Base-by-base conservation (phyloP, 2,888 invertebrate genomes). In the Papilio demoleus region DNA sequence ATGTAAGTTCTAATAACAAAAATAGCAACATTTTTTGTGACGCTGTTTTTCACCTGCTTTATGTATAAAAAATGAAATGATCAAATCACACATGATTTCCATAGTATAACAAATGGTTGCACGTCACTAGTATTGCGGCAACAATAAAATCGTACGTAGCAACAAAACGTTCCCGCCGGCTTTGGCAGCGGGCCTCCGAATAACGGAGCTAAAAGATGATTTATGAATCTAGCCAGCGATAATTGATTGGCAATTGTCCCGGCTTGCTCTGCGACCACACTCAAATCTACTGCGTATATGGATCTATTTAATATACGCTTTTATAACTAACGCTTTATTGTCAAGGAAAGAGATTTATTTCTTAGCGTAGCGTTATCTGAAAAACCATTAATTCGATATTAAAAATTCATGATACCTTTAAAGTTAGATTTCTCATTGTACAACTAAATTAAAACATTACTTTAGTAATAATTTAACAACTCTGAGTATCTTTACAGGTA, bases 171-270 rank as follows among this genome's bases (percentile, higher is more conserved):
- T 65, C 42, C 42, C 42, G 34, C 69, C 17, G 34, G 53, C 69
- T 53, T 40, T 34, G 67, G 53, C 53, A 56, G n/a, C 53, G 53
- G 53, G 50, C 65, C 31, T 9, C 50, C 61, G 63, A 58, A 64
- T 65, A 61, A 53, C 68, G 65, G 53, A 6, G 59, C 70, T 70
- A 73, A 67, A 72, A 73, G 74, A 82, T 83, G 82, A 86, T 84
- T 83, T 81, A 84, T 83, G 79, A 70, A 74, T 72, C 73, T 71
- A 75, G 78, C 77, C 75, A 76, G 72, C 75, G 68, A 77, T 80
- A 81, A 85, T 83, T 85, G 82, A 84, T 82, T 80, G 82, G 75
- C 72, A 74, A 80, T 77, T 79, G 74, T 78, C 71, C 75, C 71
- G 62, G 67, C 66, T 63, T 64, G 68, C 62, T 65, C 63, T 62